Conservation (phyloP, 2,113 vertebrate genomes). For the Sapayoa aenigma region DNA sequence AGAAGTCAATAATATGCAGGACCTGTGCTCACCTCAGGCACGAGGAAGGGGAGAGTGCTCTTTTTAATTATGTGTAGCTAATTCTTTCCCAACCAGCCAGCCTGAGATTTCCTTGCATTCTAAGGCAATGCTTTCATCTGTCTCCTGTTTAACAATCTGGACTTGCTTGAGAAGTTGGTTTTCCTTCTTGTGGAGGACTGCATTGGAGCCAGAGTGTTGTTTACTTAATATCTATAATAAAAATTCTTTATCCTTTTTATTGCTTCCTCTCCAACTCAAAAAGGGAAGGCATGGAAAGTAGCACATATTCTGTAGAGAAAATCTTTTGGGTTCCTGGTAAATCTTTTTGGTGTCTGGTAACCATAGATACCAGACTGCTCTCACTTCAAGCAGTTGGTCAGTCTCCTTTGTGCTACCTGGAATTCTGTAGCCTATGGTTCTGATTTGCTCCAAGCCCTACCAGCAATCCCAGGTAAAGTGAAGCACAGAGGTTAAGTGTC, state of each 20-base stretch:
- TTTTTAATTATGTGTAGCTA: slow-evolving; percentile 16
- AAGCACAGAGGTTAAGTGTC: background rate
- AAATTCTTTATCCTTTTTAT: background rate
- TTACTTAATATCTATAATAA: slow-evolving; percentile 12
- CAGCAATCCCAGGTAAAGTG: background rate
- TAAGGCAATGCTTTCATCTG: slow-evolving; percentile 31
- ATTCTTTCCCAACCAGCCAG: slow-evolving; percentile 19
- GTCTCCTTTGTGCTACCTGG: background rate
- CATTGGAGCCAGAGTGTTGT: background rate
- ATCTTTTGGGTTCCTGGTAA: background rate
- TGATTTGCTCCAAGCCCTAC: background rate
- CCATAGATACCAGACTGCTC: background rate
- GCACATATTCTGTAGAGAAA: background rate
- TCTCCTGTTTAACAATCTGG: slow-evolving; percentile 5
- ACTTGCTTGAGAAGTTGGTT: slow-evolving; percentile 33
- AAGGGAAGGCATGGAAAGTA: background rate
- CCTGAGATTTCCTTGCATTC: slow-evolving; percentile 38
- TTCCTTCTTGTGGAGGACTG: slow-evolving; percentile 29
- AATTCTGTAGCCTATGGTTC: background rate
- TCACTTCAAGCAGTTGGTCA: background rate
- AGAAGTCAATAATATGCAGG: background rate
- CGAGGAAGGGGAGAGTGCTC: background rate
- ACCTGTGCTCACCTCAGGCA: background rate
- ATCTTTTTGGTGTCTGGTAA: too few relatives aligned
- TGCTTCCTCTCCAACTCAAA: background rate